Evolutionary conservation across 2,888 invertebrate genomes (phyloP), one percentile per base, ranked within the genome.

Genomic region (Ennomos fuscantarius): DNA sequence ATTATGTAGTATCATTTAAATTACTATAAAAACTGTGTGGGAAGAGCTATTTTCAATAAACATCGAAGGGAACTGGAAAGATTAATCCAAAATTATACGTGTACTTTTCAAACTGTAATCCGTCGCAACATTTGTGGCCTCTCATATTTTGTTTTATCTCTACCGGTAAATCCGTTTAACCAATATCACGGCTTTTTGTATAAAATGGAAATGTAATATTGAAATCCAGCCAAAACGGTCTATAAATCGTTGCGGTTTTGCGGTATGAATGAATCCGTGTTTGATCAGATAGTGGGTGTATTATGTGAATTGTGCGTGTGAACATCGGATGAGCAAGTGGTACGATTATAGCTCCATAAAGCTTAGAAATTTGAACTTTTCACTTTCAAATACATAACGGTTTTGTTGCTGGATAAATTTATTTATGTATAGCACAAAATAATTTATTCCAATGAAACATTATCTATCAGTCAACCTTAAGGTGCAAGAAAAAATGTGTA

Each of bases 171-270:
- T 5, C 24, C 24, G 24, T 24, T 24, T 24, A 24, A 24, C 24
- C 24, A 24, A 24, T 15, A 35, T 32, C 13, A 8, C 33, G 33
- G 10, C 15, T 39, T 49, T 54, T 56, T 50, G 47, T 46, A 54
- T 60, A 43, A 57, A 66, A 45, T 55, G 62, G 65, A 61, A 67
- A 67, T 67, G 63, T 62, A 49, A 69, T 63, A 65, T 64, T 65
- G 55, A 70, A 73, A 70, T 70, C 59, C 45, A n/a, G 50, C 60
- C 60, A 49, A 65, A 69, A 67, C 55, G 54, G 56, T 59, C 40
- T 59, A 69, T 73, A 73, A 75, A 75, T 68, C 65, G 64, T 65
- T 57, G 41, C 50, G 44, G 52, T 62, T 58, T 65, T 72, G 65
- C 34, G 70, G 70, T 69, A 61, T 61, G 51, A 50, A 65, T 62